Conservation (phyloP, 2,113 vertebrate genomes). For the Acrocephalus arundinaceus region DNA sequence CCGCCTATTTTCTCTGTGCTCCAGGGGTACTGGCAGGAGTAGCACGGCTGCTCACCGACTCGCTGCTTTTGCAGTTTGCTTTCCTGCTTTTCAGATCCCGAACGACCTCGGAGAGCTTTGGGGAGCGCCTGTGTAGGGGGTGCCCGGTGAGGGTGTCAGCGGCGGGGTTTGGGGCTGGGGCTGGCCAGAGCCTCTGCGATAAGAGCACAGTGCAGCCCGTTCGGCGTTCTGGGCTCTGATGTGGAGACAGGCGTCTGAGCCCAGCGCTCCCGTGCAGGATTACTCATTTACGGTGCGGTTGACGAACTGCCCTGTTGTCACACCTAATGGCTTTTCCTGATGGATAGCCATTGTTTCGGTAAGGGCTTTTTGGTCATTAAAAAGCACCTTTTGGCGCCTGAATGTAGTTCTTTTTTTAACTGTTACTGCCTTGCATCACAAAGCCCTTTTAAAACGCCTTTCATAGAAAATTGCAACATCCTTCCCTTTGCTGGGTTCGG, state of each 20-base stretch:
- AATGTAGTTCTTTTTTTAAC: slow-evolving; percentile 23
- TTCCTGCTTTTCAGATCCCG: not conserved
- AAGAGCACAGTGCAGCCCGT: accelerated
- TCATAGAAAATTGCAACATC: slow-evolving; percentile 19
- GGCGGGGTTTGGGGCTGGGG: not conserved
- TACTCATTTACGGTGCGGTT: not conserved
- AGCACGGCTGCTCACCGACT: not conserved
- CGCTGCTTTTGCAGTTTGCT: not conserved
- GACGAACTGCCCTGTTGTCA: not conserved
- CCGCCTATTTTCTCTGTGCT: not conserved
- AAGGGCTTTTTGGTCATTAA: not conserved
- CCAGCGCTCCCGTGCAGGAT: not conserved
- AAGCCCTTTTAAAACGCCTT: not conserved
- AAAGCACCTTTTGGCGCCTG: not conserved
- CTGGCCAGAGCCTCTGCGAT: accelerated
- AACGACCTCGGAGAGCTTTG: not conserved
- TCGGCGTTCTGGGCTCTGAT: not conserved
- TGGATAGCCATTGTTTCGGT: slow-evolving; percentile 16
- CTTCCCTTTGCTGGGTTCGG: slow-evolving; percentile 15
- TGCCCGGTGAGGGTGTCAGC: accelerated
- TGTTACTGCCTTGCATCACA: not conserved
- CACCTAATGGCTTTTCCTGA: slow-evolving; percentile 30
- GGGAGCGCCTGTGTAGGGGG: not conserved
- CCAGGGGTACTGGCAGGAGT: not conserved
- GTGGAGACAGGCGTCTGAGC: not conserved